Conservation (phyloP, 1,140 invertebrate genomes). For the Theocolax elegans region DNA sequence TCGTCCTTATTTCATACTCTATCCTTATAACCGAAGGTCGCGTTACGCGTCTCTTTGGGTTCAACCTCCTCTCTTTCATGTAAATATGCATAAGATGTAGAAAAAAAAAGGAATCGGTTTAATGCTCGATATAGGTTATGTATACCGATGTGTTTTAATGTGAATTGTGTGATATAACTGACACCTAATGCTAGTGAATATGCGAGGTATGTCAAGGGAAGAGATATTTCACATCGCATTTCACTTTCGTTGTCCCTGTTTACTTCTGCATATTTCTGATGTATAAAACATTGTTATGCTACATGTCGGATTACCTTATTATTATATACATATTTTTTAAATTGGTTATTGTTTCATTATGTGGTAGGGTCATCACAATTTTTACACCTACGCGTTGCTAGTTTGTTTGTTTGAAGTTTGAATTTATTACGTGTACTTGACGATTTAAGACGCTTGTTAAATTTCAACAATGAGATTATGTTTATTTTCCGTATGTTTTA, state of each 20-base stretch:
- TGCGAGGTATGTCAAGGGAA: constrained; percentile 31
- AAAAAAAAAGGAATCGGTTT: neutral
- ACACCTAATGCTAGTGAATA: neutral
- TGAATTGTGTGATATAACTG: constrained; percentile 15
- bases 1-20: constrained; percentile 5
- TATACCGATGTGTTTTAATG: neutral
- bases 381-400: too few relatives aligned
- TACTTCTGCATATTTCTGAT: too few relatives aligned
- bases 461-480: too few relatives aligned
- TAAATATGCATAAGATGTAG: neutral
- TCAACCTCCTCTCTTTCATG: neutral
- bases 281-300: too few relatives aligned
- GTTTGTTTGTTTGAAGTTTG: too few relatives aligned
- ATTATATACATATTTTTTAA: too few relatives aligned
- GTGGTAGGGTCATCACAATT: too few relatives aligned
- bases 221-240: constrained; percentile 29
- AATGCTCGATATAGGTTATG: neutral
- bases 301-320: too few relatives aligned
- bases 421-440: too few relatives aligned
- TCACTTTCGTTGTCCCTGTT: neutral
- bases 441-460: too few relatives aligned
- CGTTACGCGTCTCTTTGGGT: neutral
- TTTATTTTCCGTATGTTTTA: too few relatives aligned
- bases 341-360: too few relatives aligned
- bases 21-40: constrained; percentile 32